Percentiles rank a stretch among this genome's conserved stretches.
Evolutionary conservation across 2,113 vertebrate genomes (phyloP).

Genomic region (Cervus canadensis): DNA sequence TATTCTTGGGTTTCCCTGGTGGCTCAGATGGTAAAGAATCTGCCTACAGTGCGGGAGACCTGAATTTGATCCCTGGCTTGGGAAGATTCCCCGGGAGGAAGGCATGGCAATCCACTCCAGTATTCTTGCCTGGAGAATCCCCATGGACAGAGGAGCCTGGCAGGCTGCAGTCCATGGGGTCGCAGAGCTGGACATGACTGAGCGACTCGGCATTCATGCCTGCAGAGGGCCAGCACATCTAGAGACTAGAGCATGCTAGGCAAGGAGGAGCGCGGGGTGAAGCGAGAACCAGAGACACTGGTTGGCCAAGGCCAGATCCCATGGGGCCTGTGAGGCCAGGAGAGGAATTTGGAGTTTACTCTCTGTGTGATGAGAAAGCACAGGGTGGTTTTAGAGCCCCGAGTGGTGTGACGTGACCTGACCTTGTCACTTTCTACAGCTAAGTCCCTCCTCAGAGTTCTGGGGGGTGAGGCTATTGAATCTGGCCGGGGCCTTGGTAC

Average conservation of each 20-base stretch:
- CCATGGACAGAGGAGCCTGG: neutral
- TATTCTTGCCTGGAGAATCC: neutral
- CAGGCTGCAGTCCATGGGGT: neutral
- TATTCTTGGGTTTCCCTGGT: neutral
- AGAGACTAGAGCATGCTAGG: neutral
- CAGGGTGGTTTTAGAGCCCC: neutral
- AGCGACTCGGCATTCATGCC: neutral
- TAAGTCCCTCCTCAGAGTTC: neutral
- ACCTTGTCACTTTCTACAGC: neutral
- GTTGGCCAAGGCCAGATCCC: neutral
- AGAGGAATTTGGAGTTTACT: neutral
- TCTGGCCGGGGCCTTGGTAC: neutral
- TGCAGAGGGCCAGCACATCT: neutral
- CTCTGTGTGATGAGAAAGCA: neutral
- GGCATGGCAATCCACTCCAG: neutral
- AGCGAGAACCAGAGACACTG: neutral
- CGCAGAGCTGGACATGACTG: neutral
- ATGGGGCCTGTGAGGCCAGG: neutral
- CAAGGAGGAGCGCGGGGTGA: neutral
- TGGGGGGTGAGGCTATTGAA: accelerated
- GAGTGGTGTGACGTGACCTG: no score
- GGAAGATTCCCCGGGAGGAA: neutral
- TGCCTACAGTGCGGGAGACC: neutral
- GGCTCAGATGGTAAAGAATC: neutral
- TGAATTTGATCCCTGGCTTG: neutral